Base-by-base conservation (phyloP, 1,140 invertebrate genomes). In the Hycleus cichorii region DNA sequence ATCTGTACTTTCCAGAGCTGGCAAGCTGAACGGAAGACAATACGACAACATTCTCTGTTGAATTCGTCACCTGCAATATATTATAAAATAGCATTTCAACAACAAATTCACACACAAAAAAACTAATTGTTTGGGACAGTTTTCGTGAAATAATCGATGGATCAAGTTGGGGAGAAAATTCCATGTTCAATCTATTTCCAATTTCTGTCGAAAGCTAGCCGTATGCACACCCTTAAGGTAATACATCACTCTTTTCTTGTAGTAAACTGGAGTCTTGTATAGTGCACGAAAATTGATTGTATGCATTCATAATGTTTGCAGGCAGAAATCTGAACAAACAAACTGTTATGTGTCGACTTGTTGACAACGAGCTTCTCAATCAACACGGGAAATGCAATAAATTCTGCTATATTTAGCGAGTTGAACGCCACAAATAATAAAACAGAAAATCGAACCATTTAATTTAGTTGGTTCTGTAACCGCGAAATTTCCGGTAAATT, bases 1-100 rank as follows among this genome's bases (percentile, higher is more conserved):
- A 93, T 59, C 87, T 80, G 77, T 91, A 93, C 24, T 82, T 76
- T 39, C 91, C 91, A 27, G 83, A 84, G 49, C 86, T 88, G 69
- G 87, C 82, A 62, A 92, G 74, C 62, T 86, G 84, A 57, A 93
- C 84, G 40, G 86, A 83, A 59, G 78, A 78, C 57, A 94, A 74
- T 39, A 85, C 84, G 47, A 93, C 86, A 69, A 83, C 82, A 47
- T 78, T 82, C 44, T 87, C 85, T 60, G 85, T 87, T 4, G 87
- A 87, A 65, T 86, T 86, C 64, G 86, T 83, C 63, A 87, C 75
- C 88, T 90, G 80, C 24, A 76, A 80, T 62, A 80, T 62, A 66
- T 42, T 63, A 50, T 18, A 32, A 32, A 32, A 32, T 3, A 32
- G 7, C 2, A 32, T 32, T 32, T 32, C 32, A 32, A 32, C 18